Percentiles rank a stretch among this genome's conserved stretches.
Conservation (phyloP, 1,140 invertebrate genomes). For the Ostrea denselamellosa region DNA sequence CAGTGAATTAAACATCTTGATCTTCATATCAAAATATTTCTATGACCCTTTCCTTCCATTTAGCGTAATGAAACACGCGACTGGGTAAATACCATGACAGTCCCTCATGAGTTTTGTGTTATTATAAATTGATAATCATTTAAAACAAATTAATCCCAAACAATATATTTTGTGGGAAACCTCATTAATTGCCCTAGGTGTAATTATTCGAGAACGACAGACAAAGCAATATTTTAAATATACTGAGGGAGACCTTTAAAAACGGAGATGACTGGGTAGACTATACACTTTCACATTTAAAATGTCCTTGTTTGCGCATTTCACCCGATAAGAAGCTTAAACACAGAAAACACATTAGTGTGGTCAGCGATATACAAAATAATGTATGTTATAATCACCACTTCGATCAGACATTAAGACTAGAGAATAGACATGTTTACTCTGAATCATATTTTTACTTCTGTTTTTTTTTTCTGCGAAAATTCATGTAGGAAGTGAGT, state of each 20-base stretch:
- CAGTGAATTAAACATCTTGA: not conserved
- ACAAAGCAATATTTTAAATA: not conserved
- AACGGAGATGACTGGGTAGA: not conserved
- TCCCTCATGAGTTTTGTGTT: no score
- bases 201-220: no score
- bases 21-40: not conserved
- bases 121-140: no score
- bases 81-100: no score
- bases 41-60: not conserved
- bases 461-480: no score
- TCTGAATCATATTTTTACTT: no score
- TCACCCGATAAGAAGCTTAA: not conserved
- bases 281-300: not conserved
- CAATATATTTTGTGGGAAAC: no score
- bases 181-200: no score
- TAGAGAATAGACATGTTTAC: not conserved
- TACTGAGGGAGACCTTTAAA: not conserved
- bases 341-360: not conserved
- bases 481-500: no score
- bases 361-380: not conserved
- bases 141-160: no score
- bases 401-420: not conserved
- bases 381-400: slow-evolving; percentile 17
- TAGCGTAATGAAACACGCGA: no score
- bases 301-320: not conserved